Conservation (phyloP, 2,113 vertebrate species). For the Myrmecophaga tridactyla region DNA sequence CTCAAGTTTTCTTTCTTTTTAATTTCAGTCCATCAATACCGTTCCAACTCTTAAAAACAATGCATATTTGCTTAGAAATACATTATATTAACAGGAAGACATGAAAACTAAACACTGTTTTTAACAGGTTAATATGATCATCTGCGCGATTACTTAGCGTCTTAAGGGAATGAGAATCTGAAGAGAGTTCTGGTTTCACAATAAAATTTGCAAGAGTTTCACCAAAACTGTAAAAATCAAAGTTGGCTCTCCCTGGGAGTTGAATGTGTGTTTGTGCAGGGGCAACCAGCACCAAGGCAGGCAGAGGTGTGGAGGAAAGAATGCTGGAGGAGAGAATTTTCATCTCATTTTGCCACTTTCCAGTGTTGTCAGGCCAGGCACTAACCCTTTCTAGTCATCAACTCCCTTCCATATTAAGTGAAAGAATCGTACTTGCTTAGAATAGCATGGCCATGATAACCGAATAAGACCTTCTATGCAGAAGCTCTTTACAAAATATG, state of each 20-base stretch:
- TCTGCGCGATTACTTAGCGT: background rate
- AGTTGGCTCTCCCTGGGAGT: background rate
- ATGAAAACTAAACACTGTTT: constrained; percentile 1
- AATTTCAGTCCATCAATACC: background rate
- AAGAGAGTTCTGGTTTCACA: background rate
- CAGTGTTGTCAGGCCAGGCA: background rate
- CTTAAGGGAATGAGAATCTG: background rate
- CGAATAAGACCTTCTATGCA: background rate
- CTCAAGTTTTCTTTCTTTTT: background rate
- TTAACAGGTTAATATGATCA: background rate
- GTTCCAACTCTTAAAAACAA: constrained; percentile 10
- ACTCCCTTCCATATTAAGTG: background rate
- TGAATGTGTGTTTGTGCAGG: background rate
- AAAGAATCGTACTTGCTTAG: background rate
- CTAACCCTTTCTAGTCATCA: background rate
- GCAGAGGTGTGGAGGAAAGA: background rate
- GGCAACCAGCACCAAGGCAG: background rate
- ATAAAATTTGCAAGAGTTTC: constrained; percentile 21
- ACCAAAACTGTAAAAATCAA: background rate
- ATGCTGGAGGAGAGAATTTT: background rate
- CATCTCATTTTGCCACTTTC: background rate
- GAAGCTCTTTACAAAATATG: background rate
- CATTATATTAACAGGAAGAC: background rate
- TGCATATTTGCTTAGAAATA: constrained; percentile 1
- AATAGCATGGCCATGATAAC: background rate